phyloP scores from a whole-genome alignment of 2,113 vertebrate species.

The Paramisgurnus dabryanus region DNA sequence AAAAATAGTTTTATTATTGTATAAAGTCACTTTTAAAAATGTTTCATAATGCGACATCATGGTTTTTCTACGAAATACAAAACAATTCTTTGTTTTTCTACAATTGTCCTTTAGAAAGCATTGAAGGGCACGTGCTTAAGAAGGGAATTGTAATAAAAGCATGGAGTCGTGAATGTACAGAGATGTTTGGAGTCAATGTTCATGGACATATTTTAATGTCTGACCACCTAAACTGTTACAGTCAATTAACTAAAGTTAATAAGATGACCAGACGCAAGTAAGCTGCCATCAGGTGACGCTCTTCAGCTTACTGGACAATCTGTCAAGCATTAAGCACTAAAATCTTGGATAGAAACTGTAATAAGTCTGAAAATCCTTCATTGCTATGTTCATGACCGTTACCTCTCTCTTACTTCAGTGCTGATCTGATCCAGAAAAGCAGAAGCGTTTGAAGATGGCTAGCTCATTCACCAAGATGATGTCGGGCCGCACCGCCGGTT shows the following conservation, averaged over 20 bases:
- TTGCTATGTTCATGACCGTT: too few relatives aligned
- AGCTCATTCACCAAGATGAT: slow-evolving; percentile 83
- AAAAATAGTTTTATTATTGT: too few relatives aligned
- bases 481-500: slow-evolving; percentile 77
- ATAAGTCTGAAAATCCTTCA: background rate
- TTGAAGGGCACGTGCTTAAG: background rate
- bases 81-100: background rate
- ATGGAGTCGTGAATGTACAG: background rate
- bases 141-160: background rate
- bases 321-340: background rate
- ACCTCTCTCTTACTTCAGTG: slow-evolving; percentile 36
- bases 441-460: slow-evolving; percentile 73
- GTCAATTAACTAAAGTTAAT: background rate
- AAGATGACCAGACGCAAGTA: slow-evolving; percentile 15
- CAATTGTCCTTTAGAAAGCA: background rate
- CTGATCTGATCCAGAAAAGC: slow-evolving; percentile 39
- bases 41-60: background rate
- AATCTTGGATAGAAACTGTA: background rate
- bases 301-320: slow-evolving; percentile 8
- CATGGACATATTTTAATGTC: background rate
- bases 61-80: background rate
- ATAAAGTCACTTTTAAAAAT: too few relatives aligned
- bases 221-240: background rate
- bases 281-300: slow-evolving; percentile 5
- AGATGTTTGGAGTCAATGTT: too few relatives aligned